These are phyloP conservation scores for Drosophila mayri DNA, from an alignment of 1,140 invertebrate species.

Conservation along the genomic window DNA sequence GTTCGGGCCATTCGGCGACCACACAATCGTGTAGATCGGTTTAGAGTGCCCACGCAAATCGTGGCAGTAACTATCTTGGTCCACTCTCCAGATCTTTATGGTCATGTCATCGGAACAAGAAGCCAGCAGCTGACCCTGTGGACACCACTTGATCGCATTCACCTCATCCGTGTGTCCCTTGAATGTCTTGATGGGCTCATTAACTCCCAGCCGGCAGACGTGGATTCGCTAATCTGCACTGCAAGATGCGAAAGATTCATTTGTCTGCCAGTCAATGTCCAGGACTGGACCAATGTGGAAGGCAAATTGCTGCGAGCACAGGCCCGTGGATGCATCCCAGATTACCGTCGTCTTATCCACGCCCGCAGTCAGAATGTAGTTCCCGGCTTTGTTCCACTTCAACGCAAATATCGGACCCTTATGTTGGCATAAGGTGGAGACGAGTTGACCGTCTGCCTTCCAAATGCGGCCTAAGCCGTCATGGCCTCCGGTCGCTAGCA, in stretches of 20 bases:
- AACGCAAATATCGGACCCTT: constrained; percentile 99
- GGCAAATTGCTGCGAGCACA: constrained; percentile 98
- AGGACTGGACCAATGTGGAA: constrained; percentile 98
- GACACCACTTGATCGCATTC: constrained; percentile 99
- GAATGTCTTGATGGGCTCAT: constrained; percentile 99
- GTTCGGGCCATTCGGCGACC: constrained; percentile 98
- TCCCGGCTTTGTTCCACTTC: constrained; percentile 99
- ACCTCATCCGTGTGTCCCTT: constrained; percentile 99
- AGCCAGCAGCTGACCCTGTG: constrained; percentile 97
- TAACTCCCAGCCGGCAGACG: constrained; percentile 96
- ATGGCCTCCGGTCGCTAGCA: constrained; percentile 98
- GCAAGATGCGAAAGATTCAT: constrained; percentile 98
- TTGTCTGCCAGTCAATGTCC: constrained; percentile 99
- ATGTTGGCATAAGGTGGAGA: constrained; percentile 97
- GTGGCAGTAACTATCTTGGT: constrained; percentile 97
- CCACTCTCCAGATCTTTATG: constrained; percentile 99
- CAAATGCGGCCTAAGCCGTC: constrained; percentile 99
- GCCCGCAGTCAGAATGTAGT: constrained; percentile 98
- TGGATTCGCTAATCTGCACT: constrained; percentile 99
- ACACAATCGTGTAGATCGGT: constrained; percentile 99
- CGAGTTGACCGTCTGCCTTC: constrained; percentile 96
- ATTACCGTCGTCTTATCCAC: constrained; percentile 98
- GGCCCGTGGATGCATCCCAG: constrained; percentile 98
- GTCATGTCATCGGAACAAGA: constrained; percentile 99
- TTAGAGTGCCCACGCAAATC: constrained; percentile 99